Evolutionary conservation across 2,797 vertebrate genomes (phyloP), one percentile per base, ranked within the genome.

Genomic region (Enteromius trimaculatus): DNA sequence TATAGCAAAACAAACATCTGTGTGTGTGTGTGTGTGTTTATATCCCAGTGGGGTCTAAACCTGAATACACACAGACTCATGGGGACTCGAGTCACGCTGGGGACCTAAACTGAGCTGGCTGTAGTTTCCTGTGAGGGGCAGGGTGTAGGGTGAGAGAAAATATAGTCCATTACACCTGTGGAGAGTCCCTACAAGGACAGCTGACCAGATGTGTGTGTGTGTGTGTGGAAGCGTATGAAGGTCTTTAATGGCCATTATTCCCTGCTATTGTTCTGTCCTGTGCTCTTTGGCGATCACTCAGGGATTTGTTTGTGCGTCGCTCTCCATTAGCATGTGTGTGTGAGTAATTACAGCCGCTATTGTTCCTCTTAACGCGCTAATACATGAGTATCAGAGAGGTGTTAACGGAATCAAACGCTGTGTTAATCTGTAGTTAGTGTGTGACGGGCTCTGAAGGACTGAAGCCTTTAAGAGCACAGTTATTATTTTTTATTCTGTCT

Each of bases 181-280:
- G 34, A 34, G 34, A 34, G 34, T 34, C 34, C 34, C 34, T 34
- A 34, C 34, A 34, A 34, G 34, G 4, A 34, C 34, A 34, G 34
- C 34, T 34, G 34, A 34, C 34, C 34, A 34, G 34, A 34, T 23
- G 26, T n/a, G 14, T 10, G 31, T 51, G 49, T 51, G 5, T 19
- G 49, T 17, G 47, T 6, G 49, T 51, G 49, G 13, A 34, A 26
- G 34, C 44, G 42, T 23, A 0, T 13, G 4, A 87, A 91, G 90
- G 79, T 91, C 79, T 90, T 88, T 91, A 87, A 77, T 44, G 62
- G 29, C 86, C 82, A 84, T 93, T 85, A 87, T 87, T 77, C 76
- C 17, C 74, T 70, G 49, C 64, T 62, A 77, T 88, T 87, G 86
- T 88, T 83, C 72, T 68, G 39, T 66, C n/a, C 66, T 13, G 60